Evolutionary conservation across 2,113 vertebrate genomes (phyloP).

Genomic region (Smithornis capensis): DNA sequence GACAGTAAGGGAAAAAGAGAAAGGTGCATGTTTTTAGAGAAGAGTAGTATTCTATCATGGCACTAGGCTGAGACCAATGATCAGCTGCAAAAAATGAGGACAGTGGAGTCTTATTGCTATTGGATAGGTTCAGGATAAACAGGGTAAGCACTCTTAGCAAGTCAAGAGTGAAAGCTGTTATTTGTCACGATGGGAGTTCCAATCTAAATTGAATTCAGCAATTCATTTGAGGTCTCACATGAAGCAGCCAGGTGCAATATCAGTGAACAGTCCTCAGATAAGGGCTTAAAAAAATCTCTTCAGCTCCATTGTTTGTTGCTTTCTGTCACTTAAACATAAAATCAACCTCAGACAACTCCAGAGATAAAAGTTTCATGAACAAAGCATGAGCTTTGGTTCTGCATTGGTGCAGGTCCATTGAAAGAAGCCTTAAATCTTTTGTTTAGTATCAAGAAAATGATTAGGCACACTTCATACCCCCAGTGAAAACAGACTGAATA

Average conservation of each 20-base stretch:
- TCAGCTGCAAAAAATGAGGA: neutral
- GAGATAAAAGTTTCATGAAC: neutral
- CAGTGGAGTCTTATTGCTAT: neutral
- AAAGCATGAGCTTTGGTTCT: neutral
- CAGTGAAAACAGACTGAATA: neutral
- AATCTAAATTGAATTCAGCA: neutral
- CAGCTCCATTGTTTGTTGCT: neutral
- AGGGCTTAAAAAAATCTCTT: neutral
- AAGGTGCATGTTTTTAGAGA: neutral
- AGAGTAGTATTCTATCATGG: neutral
- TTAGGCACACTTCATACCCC: neutral
- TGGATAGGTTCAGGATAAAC: neutral
- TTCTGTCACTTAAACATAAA: slow-evolving; percentile 13
- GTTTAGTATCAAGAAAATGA: neutral
- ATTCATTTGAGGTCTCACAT: neutral
- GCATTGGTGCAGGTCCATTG: neutral
- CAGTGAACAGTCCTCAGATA: neutral
- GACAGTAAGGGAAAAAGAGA: neutral
- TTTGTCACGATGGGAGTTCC: neutral
- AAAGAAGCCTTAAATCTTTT: neutral
- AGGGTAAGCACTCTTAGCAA: neutral
- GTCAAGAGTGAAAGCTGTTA: neutral
- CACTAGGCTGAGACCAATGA: neutral
- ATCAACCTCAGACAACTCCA: neutral
- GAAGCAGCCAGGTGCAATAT: neutral